Conservation (phyloP, 2,113 vertebrate species). For the Nansenia antarctica region DNA sequence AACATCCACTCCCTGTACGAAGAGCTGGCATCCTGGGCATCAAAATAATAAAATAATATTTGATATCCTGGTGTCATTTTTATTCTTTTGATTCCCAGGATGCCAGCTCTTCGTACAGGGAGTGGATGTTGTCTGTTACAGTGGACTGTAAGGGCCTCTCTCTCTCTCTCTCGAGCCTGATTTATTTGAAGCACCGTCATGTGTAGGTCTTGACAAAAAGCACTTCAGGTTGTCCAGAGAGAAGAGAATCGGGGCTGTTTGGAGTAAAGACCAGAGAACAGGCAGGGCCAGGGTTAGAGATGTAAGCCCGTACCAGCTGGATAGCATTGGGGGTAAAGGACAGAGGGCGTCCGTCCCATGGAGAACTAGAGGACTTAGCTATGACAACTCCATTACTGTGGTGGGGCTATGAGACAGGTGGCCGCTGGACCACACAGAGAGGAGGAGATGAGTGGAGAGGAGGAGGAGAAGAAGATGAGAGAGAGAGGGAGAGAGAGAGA, state of each 20-base stretch:
- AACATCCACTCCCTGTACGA: not conserved
- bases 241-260: too few species aligned
- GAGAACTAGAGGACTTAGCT: slow-evolving; percentile 27
- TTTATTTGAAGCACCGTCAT: too few species aligned
- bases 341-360: not conserved
- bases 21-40: not conserved
- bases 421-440: slow-evolving; percentile 51
- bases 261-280: too few species aligned
- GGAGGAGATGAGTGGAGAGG: slow-evolving; percentile 32
- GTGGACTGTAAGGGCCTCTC: too few species aligned
- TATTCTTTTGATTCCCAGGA: too few species aligned
- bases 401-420: slow-evolving; percentile 35
- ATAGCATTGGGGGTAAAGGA: not conserved
- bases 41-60: too few species aligned
- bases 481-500: slow-evolving; percentile 37
- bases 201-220: too few species aligned
- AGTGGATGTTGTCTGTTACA: not conserved
- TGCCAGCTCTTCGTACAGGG: not conserved
- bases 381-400: slow-evolving; percentile 17
- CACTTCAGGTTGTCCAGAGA: too few species aligned
- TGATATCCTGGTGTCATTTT: too few species aligned
- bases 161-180: not conserved
- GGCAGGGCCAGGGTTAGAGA: too few species aligned
- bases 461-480: slow-evolving; percentile 47
- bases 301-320: slow-evolving; percentile 10